Evolutionary conservation across 2,797 vertebrate species (phyloP).

Genomic region (Dryobates pubescens): DNA sequence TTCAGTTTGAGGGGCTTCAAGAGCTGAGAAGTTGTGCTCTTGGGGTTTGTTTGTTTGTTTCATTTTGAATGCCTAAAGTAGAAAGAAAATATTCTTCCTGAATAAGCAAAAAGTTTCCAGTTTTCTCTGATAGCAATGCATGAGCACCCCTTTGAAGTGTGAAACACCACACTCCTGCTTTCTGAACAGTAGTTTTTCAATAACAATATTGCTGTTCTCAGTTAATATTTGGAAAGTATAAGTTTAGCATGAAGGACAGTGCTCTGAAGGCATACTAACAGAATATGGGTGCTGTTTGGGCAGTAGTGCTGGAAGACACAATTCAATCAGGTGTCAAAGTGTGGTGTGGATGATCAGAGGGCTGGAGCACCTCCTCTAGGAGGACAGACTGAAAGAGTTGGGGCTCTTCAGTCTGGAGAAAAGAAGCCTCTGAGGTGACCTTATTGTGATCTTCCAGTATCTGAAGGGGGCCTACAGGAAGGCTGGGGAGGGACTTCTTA

Average conservation of each 20-base stretch:
- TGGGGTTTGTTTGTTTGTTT: neutral
- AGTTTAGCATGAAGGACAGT: neutral
- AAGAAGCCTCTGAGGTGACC: too few relatives aligned
- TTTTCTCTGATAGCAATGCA: neutral
- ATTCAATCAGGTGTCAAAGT: neutral
- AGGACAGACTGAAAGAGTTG: too few relatives aligned
- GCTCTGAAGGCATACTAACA: neutral
- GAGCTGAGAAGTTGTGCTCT: neutral
- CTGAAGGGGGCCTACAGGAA: too few relatives aligned
- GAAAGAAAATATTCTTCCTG: neutral
- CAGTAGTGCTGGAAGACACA: neutral
- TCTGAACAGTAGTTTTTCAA: neutral
- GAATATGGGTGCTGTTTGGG: accelerated
- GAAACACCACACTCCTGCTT: neutral
- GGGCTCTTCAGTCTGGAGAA: too few relatives aligned
- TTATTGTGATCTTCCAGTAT: too few relatives aligned
- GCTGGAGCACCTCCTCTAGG: too few relatives aligned
- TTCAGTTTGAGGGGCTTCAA: neutral
- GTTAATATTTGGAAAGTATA: neutral
- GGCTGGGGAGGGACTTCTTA: too few relatives aligned
- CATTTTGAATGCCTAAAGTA: neutral
- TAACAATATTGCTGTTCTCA: neutral
- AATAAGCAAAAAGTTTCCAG: neutral
- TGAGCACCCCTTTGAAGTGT: neutral
- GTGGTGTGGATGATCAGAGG: neutral